These are phyloP conservation scores for Pachypanchax playfairii DNA, from an alignment of 2,113 vertebrate genomes.

Conservation along the genomic window DNA sequence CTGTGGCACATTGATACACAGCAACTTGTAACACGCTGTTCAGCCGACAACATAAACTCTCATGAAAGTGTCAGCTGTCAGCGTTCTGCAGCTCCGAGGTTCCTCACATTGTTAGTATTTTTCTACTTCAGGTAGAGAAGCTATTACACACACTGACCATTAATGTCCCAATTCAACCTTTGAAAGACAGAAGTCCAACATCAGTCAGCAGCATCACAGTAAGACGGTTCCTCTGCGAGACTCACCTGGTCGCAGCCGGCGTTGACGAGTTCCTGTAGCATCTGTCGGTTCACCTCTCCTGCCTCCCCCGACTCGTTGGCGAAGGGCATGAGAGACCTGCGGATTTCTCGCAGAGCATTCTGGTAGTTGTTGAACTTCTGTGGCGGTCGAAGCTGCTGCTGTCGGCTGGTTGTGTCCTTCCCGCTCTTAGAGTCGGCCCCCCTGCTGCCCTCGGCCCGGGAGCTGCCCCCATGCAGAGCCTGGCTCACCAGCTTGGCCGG, in stretches of 20 bases:
- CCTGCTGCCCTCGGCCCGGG: constrained; percentile 79
- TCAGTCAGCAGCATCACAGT: too few relatives aligned
- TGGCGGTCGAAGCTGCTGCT: constrained; percentile 88
- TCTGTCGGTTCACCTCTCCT: constrained; percentile 93
- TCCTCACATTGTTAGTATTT: too few relatives aligned
- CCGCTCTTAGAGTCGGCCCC: constrained; percentile 85
- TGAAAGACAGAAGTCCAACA: too few relatives aligned
- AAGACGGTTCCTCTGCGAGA: not conserved
- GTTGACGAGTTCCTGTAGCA: constrained; percentile 97
- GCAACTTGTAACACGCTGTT: too few relatives aligned
- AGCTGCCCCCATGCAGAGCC: constrained; percentile 81
- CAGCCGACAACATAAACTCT: too few relatives aligned
- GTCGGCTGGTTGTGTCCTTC: constrained; percentile 86
- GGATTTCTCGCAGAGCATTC: constrained; percentile 94
- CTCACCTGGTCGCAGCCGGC: constrained; percentile 96
- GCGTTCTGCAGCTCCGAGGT: too few relatives aligned
- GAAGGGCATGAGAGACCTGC: constrained; percentile 95
- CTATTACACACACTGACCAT: too few relatives aligned
- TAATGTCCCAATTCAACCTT: too few relatives aligned
- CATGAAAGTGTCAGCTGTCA: too few relatives aligned
- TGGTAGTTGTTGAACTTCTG: constrained; percentile 98
- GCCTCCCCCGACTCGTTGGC: constrained; percentile 88
- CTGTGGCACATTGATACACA: too few relatives aligned
- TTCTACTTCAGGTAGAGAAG: too few relatives aligned
- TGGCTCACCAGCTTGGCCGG: constrained; percentile 90